Base-by-base conservation (phyloP, 2,888 invertebrate genomes). In the Nomada flava region DNA sequence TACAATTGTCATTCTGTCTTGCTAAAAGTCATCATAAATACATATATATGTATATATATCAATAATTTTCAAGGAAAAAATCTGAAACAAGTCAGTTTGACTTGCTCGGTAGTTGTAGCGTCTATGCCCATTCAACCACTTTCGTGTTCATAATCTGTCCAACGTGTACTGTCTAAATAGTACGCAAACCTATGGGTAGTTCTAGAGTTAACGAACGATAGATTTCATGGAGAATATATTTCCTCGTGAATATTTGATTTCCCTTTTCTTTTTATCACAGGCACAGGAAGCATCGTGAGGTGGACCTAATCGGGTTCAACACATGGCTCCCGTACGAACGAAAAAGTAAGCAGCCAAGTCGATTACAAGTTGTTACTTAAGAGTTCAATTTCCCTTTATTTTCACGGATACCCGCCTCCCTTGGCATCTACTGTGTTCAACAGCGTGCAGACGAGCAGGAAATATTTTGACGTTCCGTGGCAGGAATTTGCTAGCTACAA, bases 281-380 rank as follows among this genome's bases (percentile, higher is more conserved):
- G 57, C 55, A 70, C 87, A 84, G 86, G 87, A 88, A 88, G 76
- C 76, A 62, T 47, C 57, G 57, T 44, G 76, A 65, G 64, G 47
- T 59, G 80, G 69, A 74, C 79, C 68, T 26, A 62, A 63, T 62
- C 59, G 74, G 53, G 53, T 53, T 26, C 7, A 57, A 72, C 84
- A 88, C 83, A 87, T 88, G 88, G 87, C 88, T 81, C 52, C 79
- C 75, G 52, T 42, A 76, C 82, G 83, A 87, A 86, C 84, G 85
- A 82, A 79, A 79, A 80, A 57, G 36, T 65, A 79, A 76, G 47
- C 57, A 59, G 26, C 18, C 52, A 70, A 68, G 29, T 47, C 26
- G 42, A 10, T 64, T 18, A 47, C 29, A 52, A 47, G 57, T 59
- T 23, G 26, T 26, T 26, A 9, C 59, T 59, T 59, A 59, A 15